Base-by-base conservation (phyloP, 2,113 vertebrate species). In the Grantiella picta region DNA sequence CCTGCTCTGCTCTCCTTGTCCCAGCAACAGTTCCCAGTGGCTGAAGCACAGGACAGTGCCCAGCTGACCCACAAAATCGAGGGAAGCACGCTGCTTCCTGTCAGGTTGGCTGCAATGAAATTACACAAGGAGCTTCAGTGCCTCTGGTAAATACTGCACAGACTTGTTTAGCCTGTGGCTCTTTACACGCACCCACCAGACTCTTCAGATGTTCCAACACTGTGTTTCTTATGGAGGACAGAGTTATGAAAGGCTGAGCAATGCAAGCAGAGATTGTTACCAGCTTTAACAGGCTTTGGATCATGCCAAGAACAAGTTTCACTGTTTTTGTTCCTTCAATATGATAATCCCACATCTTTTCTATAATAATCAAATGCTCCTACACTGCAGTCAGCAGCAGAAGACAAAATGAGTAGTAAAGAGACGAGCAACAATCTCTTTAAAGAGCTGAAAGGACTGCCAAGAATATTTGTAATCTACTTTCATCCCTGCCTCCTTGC, bases 131-230 rank as follows among this genome's bases (percentile, higher is more conserved):
- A 95, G 65, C 53, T 65, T 79, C 70, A 82, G 61, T 31, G 82
- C 88, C 90, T 77, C 85, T 86, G 90, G 82, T 93, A 95, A 96
- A 96, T 12, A 78, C 80, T 35, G 76, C 92, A 93, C 95, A 94
- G 85, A 78, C 94, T 96, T 95, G 90, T 95, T 93, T 94, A 94
- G 93, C 93, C 93, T 97, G 93, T 35, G 93, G 92, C 90, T 96
- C 75, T 90, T 92, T 93, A 94, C 94, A 91, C 49, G 80, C 87
- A 94, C 94, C 94, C 94, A 95, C 94, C 89, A 95, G 72, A 17
- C 86, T 90, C 84, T 35, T 86, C 3, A 20, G 75, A 90, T 89
- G 76, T 94, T 90, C 94, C 92, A 95, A 85, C 84, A 88, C 2
- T 63, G 66, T 0, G 2, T 82, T 94, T 82, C 87, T 54, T n/a